phyloP scores from a whole-genome alignment of 2,113 vertebrate species.

The Sterna hirundo region DNA sequence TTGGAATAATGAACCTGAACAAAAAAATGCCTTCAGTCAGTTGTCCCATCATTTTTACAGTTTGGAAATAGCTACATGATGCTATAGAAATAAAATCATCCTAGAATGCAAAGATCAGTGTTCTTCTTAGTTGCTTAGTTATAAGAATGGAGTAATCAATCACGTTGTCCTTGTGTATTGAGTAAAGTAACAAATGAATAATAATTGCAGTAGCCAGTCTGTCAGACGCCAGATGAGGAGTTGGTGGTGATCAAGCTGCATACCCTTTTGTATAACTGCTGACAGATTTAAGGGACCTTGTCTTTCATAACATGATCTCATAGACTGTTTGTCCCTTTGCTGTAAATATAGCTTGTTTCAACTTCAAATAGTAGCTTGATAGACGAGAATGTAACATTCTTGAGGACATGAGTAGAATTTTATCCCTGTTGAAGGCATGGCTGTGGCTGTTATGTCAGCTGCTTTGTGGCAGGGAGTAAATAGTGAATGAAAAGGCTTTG shows the following conservation, averaged over 20 bases:
- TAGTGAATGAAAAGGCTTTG: background rate
- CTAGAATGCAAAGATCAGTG: background rate
- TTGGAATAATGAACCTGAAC: background rate
- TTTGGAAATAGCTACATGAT: background rate
- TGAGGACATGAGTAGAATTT: background rate
- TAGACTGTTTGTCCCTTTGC: background rate
- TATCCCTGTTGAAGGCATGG: background rate
- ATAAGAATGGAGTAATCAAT: slow-evolving; percentile 19
- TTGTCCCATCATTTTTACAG: background rate
- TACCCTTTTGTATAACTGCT: background rate
- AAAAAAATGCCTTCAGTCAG: background rate
- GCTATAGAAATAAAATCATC: background rate
- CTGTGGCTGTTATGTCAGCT: background rate
- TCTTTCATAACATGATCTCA: background rate
- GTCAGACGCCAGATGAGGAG: background rate
- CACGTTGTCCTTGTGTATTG: background rate
- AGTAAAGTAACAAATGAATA: background rate
- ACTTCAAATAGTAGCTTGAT: background rate
- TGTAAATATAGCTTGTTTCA: slow-evolving; percentile 20
- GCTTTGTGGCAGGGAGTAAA: background rate
- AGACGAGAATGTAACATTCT: background rate
- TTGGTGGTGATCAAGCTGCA: background rate
- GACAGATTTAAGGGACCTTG: background rate
- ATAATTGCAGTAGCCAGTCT: slow-evolving; percentile 25
- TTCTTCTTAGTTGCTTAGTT: slow-evolving; percentile 2